Evolutionary conservation across 2,113 vertebrate species (phyloP).

Genomic region (Bucco capensis): DNA sequence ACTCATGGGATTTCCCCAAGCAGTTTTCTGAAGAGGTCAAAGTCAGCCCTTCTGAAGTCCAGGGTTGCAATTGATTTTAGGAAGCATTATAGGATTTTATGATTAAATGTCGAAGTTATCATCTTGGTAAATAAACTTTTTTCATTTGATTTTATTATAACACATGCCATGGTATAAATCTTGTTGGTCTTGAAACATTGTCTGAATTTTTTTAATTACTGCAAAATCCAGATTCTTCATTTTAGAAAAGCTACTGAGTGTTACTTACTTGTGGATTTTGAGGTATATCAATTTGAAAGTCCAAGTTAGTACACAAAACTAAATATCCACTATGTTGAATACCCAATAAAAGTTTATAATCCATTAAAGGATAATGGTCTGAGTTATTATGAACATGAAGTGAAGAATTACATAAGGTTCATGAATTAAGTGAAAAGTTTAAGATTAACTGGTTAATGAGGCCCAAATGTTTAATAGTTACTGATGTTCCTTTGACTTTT

Average conservation of each 20-base stretch:
- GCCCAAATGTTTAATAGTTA: not conserved
- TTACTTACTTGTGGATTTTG: not conserved
- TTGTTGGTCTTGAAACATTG: not conserved
- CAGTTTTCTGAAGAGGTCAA: no score
- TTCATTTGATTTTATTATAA: not conserved
- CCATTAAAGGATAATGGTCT: not conserved
- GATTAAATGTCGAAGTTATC: not conserved
- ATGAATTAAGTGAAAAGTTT: not conserved
- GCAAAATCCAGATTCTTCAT: not conserved
- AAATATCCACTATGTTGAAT: not conserved
- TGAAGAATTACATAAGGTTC: not conserved
- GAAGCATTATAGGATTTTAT: not conserved
- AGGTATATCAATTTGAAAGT: not conserved
- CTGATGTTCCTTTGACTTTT: not conserved
- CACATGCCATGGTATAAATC: not conserved
- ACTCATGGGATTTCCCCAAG: no score
- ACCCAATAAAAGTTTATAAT: not conserved
- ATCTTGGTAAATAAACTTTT: not conserved
- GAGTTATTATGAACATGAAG: not conserved
- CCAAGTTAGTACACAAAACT: not conserved
- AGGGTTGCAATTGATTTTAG: not conserved
- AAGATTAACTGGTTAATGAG: not conserved
- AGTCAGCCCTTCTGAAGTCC: no score
- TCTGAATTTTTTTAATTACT: not conserved
- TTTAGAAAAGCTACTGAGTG: not conserved